Conservation (phyloP, 2,888 invertebrate species). For the Formica aserva region DNA sequence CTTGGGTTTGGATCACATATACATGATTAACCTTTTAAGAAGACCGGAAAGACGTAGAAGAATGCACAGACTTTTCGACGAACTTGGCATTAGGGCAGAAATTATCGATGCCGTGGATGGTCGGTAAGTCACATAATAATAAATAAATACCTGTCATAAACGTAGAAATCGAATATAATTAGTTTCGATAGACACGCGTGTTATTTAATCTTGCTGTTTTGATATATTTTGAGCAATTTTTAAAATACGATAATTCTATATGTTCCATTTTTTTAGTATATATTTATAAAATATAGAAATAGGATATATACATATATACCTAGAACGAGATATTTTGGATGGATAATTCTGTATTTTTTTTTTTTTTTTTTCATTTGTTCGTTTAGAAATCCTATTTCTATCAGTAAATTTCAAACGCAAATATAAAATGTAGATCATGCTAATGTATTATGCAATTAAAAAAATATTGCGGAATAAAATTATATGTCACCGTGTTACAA, state of each 20-base stretch:
- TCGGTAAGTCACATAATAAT: constrained; percentile 87
- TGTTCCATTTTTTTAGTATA: neutral
- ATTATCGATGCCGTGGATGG: constrained; percentile 96
- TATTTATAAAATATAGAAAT: constrained; percentile 2
- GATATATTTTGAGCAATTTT: neutral
- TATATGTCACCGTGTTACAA: neutral
- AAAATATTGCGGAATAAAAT: neutral
- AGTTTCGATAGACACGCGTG: neutral
- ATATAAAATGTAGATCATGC: neutral
- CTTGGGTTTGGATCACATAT: constrained; percentile 92
- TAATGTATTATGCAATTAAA: neutral
- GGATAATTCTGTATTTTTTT: neutral
- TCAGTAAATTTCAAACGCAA: neutral
- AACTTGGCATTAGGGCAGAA: constrained; percentile 93
- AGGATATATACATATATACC: neutral
- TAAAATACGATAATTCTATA: neutral
- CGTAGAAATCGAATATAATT: neutral
- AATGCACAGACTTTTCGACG: constrained; percentile 93
- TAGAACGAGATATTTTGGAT: neutral
- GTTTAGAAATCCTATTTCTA: neutral
- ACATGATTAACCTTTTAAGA: constrained; percentile 96
- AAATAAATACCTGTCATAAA: constrained; percentile 40
- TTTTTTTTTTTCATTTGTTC: neutral
- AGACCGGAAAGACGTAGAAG: constrained; percentile 92
- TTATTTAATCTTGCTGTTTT: neutral